These are phyloP conservation scores for Geophilus truncorum DNA, from an alignment of 2,888 invertebrate genomes.

Conservation along the genomic window DNA sequence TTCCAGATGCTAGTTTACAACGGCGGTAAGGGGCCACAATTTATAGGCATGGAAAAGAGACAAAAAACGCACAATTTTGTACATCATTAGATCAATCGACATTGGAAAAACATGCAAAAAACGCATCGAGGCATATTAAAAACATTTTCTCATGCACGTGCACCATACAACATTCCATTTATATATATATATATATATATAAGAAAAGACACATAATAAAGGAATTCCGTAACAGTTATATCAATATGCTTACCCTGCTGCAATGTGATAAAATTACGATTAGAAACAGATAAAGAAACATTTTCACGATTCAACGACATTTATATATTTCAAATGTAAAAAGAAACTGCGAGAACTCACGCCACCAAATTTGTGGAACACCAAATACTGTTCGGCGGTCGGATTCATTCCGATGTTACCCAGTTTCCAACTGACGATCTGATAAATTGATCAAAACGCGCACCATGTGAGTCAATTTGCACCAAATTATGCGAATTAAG, in stretches of 20 bases:
- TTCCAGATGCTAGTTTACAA: conserved; percentile 34
- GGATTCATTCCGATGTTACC: conserved; percentile 71
- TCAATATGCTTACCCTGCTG: conserved; percentile 11
- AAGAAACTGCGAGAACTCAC: conserved; percentile 58
- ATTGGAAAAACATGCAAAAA: background rate
- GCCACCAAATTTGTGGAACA: conserved; percentile 86
- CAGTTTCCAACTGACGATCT: conserved; percentile 77
- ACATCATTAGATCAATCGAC: conserved; percentile 28
- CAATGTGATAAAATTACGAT: background rate
- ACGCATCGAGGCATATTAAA: background rate
- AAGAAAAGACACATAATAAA: background rate
- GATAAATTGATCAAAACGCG: background rate
- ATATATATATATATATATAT: background rate
- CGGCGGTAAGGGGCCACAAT: conserved; percentile 21
- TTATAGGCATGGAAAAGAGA: conserved; percentile 32
- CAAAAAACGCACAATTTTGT: conserved; percentile 18
- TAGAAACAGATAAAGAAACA: background rate
- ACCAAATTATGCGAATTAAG: background rate
- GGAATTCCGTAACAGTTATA: background rate
- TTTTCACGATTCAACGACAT: background rate
- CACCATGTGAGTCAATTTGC: background rate
- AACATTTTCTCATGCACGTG: background rate
- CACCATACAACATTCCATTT: background rate
- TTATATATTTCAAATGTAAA: background rate
- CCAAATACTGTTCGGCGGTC: conserved; percentile 78